phyloP scores from a whole-genome alignment of 2,113 vertebrate species.

The Stomatorhinus ivindoensis region DNA sequence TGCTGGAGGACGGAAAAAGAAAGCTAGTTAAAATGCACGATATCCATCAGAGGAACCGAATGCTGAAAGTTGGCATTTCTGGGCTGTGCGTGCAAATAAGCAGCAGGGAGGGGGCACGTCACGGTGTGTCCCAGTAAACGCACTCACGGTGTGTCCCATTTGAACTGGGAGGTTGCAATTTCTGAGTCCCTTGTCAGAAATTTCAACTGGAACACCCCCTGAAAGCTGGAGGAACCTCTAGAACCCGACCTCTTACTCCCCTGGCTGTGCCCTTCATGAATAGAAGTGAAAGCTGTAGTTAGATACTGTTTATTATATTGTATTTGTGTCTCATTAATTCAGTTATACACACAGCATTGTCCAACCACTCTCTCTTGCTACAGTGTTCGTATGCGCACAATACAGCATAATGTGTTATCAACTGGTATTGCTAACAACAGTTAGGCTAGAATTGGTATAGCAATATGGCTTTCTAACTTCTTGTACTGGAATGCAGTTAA shows the following conservation, averaged over 20 bases:
- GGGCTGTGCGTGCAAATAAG: neutral
- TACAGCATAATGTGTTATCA: neutral
- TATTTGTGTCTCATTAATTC: neutral
- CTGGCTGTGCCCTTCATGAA: neutral
- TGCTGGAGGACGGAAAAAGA: neutral
- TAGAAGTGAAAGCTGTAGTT: neutral
- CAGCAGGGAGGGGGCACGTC: neutral
- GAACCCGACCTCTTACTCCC: neutral
- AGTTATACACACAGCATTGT: neutral
- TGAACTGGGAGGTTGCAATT: neutral
- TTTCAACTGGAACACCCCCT: neutral
- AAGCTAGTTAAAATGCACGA: neutral
- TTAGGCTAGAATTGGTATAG: neutral
- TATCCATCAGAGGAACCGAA: neutral
- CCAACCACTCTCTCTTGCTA: neutral
- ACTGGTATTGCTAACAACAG: neutral
- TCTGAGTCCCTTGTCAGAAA: neutral
- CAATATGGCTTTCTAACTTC: neutral
- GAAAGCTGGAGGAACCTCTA: neutral
- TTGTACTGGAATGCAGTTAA: neutral
- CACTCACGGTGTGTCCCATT: neutral
- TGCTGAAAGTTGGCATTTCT: neutral
- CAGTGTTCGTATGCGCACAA: neutral
- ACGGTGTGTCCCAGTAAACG: neutral
- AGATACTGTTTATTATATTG: neutral